phyloP scores from a whole-genome alignment of 2,113 vertebrate species.

The Prinia subflava region DNA sequence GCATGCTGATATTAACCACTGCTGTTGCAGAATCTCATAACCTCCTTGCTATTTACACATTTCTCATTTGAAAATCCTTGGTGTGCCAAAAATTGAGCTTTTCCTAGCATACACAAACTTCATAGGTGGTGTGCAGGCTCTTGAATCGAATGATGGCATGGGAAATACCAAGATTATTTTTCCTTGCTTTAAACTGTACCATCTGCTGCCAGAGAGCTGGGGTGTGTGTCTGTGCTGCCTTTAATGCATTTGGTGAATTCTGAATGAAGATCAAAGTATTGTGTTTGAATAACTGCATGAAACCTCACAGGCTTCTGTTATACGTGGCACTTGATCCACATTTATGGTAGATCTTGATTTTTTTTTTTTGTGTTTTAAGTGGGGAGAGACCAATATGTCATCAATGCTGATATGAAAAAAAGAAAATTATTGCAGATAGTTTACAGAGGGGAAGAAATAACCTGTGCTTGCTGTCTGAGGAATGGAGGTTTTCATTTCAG shows the following conservation, averaged over 20 bases:
- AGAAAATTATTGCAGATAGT: not conserved
- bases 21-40: constrained; percentile 79
- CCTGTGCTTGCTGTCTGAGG: not conserved
- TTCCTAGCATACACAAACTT: constrained; percentile 68
- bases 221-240: constrained; percentile 75
- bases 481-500: constrained; percentile 4
- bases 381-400: constrained; percentile 72
- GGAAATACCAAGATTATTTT: constrained; percentile 70
- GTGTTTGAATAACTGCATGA: constrained; percentile 80
- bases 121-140: constrained; percentile 71
- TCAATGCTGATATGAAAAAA: not conserved
- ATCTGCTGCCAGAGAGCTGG: constrained; percentile 79
- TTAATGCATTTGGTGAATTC: constrained; percentile 70
- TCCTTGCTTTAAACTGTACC: constrained; percentile 76
- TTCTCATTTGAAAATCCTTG: constrained; percentile 73
- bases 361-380: not conserved
- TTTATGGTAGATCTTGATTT: constrained; percentile 45
- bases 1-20: constrained; percentile 88
- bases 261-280: constrained; percentile 70
- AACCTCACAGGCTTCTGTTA: constrained; percentile 76
- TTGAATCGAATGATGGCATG: constrained; percentile 79
- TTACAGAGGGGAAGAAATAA: not conserved
- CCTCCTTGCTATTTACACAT: constrained; percentile 74
- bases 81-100: constrained; percentile 69
- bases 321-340: constrained; percentile 68